Base-by-base conservation (phyloP, 2,797 vertebrate genomes). In the Aselliscus stoliczkanus region DNA sequence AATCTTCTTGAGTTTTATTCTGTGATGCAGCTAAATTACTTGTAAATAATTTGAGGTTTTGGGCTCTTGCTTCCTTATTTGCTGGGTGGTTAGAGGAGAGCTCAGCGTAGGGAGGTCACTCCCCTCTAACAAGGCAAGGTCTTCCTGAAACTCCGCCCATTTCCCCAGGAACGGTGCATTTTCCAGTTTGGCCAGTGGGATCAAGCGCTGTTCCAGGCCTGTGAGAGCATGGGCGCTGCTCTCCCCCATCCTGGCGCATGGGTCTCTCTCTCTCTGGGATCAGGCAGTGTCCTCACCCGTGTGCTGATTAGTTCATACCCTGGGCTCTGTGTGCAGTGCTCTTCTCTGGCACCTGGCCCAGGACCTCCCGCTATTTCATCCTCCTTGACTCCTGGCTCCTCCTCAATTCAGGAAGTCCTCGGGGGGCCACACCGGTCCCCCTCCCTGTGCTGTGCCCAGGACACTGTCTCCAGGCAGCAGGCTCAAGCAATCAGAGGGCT, bases 371-470 rank as follows among this genome's bases (percentile, higher is more conserved):
- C 25, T 1, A 27, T 42, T 29, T 2, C 25, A 2, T 8, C 42
- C 15, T 27, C 31, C 3, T 6, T 1, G 44, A n/a, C 39, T 20
- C 42, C 31, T 10, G 47, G n/a, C 34, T 44, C 69, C 31, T 31
- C 11, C 23, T 18, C 10, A 13, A 7, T 44, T 13, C 27, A 50
- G 52, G 42, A 31, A 18, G 70, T 42, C 18, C 60, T 18, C 39
- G 29, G 56, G 20, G 42, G 7, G 2, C 5, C 39, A 23, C 18
- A 64, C 42, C 25, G 1, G 12, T 14, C 14, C 13, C 39, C 25
- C 4, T 64, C 27, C 60, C n/a, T 1, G 1, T 14, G 13, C 4
- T 5, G 1, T 13, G 17, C 12, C 31, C 13, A 1, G 6, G 42
- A 39, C 7, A 3, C 56, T 31, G 15, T 21, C 65, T 37, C 39